Evolutionary conservation across 2,888 invertebrate species (phyloP).

Genomic region (Abscondita cerata): DNA sequence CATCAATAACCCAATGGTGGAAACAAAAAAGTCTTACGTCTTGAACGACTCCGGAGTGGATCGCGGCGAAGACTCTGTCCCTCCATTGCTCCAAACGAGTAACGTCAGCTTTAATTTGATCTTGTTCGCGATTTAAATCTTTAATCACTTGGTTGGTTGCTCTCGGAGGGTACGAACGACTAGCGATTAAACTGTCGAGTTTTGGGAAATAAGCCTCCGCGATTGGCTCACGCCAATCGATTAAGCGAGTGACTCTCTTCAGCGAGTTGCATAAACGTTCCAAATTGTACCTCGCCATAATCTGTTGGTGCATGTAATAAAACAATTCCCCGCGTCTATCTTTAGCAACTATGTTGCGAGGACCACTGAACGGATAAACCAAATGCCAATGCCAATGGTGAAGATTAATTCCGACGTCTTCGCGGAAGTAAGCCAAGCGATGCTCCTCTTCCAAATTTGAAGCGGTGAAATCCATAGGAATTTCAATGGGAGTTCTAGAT

Average conservation of each 20-base stretch:
- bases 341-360: slow-evolving; percentile 70
- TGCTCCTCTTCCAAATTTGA: slow-evolving; percentile 79
- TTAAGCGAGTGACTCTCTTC: slow-evolving; percentile 67
- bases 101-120: slow-evolving; percentile 72
- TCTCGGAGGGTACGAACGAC: slow-evolving; percentile 78
- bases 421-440: slow-evolving; percentile 82
- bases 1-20: no score
- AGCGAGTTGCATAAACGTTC: slow-evolving; percentile 79
- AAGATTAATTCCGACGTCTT: slow-evolving; percentile 84
- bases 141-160: slow-evolving; percentile 63
- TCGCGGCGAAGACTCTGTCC: slow-evolving; percentile 74
- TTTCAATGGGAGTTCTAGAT: slow-evolving; percentile 71
- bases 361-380: slow-evolving; percentile 80
- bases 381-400: slow-evolving; percentile 95
- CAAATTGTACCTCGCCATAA: slow-evolving; percentile 73
- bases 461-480: slow-evolving; percentile 79
- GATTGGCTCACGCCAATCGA: slow-evolving; percentile 73
- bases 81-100: slow-evolving; percentile 79
- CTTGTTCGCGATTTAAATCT: slow-evolving; percentile 72
- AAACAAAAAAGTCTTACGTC: slow-evolving; percentile 61
- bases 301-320: slow-evolving; percentile 80
- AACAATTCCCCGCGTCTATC: slow-evolving; percentile 81
- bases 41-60: slow-evolving; percentile 68
- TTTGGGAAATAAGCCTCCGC: slow-evolving; percentile 85
- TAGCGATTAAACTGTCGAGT: slow-evolving; percentile 78